A percentile compares a stretch with the other conserved stretches of the same genome.
phyloP scores from a whole-genome alignment of 2,797 vertebrate genomes.

The Hipposideros larvatus region DNA sequence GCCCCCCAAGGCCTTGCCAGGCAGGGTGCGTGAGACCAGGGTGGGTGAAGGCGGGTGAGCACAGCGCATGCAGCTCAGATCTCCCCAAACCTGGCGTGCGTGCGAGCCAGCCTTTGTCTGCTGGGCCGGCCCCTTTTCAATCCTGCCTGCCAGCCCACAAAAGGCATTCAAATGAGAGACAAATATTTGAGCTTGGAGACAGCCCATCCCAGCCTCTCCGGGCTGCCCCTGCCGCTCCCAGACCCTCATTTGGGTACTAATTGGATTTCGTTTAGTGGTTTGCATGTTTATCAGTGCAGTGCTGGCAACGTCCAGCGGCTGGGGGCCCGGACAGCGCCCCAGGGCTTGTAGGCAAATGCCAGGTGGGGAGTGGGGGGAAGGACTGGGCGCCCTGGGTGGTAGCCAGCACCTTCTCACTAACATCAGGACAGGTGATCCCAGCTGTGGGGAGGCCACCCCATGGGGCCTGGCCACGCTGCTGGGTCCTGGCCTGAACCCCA shows the following conservation, averaged over 20 bases:
- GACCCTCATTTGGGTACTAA: conserved; percentile 75
- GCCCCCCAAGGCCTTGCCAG: neutral
- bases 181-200: conserved; percentile 48
- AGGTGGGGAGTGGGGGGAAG: neutral
- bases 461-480: neutral
- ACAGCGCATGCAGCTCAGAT: neutral
- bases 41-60: neutral
- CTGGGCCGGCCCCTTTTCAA: neutral
- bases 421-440: neutral
- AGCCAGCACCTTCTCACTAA: neutral
- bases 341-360: conserved; percentile 29
- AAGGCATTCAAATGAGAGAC: conserved; percentile 80
- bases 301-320: rapidly evolving
- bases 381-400: neutral
- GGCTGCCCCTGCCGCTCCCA: neutral
- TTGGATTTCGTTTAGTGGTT: conserved; percentile 71
- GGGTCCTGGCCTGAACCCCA: rapidly evolving
- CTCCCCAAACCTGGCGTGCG: neutral
- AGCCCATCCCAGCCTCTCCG: neutral
- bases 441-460: neutral
- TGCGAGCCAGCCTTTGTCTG: neutral
- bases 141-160: neutral
- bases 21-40: rapidly evolving
- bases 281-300: conserved; percentile 65
- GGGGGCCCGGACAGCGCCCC: neutral